phyloP scores from a whole-genome alignment of 2,888 invertebrate genomes.

The Eucera pruinosa region DNA sequence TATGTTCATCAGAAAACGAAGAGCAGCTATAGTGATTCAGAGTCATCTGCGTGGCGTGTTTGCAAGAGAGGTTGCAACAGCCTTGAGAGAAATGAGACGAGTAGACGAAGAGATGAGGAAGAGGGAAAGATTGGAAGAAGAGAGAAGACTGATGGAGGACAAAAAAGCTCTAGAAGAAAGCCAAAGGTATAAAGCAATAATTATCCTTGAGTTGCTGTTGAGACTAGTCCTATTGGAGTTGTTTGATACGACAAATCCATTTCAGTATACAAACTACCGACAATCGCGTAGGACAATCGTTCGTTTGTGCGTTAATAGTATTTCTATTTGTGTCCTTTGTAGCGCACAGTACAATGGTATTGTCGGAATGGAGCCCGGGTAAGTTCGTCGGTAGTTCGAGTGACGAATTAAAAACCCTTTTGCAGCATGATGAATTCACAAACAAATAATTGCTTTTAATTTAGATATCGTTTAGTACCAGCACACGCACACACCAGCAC shows the following conservation, averaged over 20 bases:
- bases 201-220: too few relatives aligned
- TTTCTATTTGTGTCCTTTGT: conserved; percentile 77
- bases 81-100: conserved; percentile 93
- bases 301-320: conserved; percentile 62
- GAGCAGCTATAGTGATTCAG: conserved; percentile 94
- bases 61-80: conserved; percentile 94
- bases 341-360: conserved; percentile 86
- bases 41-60: conserved; percentile 94
- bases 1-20: conserved; percentile 91
- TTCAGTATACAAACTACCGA: conserved; percentile 8
- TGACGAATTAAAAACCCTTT: conserved; percentile 50
- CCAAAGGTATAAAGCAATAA: conserved; percentile 85
- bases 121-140: conserved; percentile 90
- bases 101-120: conserved; percentile 95
- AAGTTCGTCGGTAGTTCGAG: conserved; percentile 78
- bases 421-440: conserved; percentile 45
- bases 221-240: too few relatives aligned
- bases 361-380: conserved; percentile 85
- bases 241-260: conserved; percentile 28
- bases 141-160: conserved; percentile 86
- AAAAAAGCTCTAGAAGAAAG: conserved; percentile 87
- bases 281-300: conserved; percentile 27
- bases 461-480: conserved; percentile 14
- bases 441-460: conserved; percentile 41
- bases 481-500: conserved; percentile 16